phyloP scores from a whole-genome alignment of 2,888 invertebrate genomes.

The Crossocerus cetratus region DNA sequence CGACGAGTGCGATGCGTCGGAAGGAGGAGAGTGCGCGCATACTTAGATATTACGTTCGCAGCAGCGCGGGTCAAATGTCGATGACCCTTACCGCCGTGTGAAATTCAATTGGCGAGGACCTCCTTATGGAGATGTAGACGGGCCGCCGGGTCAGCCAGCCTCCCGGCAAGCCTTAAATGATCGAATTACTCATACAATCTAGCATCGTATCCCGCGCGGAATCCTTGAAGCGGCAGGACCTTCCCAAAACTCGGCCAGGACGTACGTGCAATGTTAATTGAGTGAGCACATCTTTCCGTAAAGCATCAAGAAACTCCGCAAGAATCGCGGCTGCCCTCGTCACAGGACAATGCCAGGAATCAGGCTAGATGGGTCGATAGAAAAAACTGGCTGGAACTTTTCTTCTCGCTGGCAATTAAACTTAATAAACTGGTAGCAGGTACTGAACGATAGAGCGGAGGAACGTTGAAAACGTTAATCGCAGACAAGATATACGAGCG shows the following conservation, averaged over 20 bases:
- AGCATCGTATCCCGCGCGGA: neutral
- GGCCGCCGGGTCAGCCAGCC: no score
- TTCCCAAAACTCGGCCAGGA: neutral
- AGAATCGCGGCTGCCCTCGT: no score
- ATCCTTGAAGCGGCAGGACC: slow-evolving; percentile 9
- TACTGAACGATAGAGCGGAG: neutral
- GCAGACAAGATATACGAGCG: no score
- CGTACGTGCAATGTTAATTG: slow-evolving; percentile 8
- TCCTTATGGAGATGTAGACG: slow-evolving; percentile 2
- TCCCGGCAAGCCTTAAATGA: slow-evolving; percentile 29
- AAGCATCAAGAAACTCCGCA: no score
- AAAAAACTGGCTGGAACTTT: no score
- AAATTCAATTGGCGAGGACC: slow-evolving; percentile 19
- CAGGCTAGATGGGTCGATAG: no score
- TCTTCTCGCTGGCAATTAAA: no score
- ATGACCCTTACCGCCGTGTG: slow-evolving; percentile 49
- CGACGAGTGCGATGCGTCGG: slow-evolving; percentile 29
- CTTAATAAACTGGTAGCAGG: neutral
- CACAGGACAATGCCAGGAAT: no score
- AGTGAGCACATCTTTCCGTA: no score
- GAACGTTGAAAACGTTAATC: no score
- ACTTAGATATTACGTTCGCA: slow-evolving; percentile 27
- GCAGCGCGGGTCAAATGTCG: slow-evolving; percentile 40
- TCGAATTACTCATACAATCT: slow-evolving; percentile 23
- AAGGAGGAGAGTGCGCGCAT: slow-evolving; percentile 9